Conservation (phyloP, 2,113 vertebrate genomes). For the Agelaius tricolor region DNA sequence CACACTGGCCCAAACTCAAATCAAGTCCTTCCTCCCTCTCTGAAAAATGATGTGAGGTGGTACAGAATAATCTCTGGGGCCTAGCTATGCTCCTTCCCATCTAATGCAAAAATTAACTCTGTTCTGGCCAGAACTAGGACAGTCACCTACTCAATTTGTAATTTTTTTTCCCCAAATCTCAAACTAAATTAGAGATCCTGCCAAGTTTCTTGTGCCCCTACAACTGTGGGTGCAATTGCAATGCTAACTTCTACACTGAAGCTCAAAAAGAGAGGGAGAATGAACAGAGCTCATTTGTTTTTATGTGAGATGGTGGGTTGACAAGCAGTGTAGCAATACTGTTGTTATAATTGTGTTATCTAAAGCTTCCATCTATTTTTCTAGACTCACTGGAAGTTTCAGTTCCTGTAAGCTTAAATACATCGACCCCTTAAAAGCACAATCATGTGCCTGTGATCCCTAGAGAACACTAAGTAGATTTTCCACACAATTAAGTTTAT, state of each 20-base stretch:
- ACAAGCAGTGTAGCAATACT: background rate
- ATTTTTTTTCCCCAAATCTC: background rate
- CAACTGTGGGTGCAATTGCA: background rate
- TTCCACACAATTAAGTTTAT: slow-evolving; percentile 45
- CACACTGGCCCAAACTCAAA: background rate
- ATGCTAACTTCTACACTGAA: background rate
- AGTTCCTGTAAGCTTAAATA: slow-evolving; percentile 35
- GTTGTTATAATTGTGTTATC: background rate
- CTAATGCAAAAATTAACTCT: background rate
- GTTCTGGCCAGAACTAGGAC: background rate
- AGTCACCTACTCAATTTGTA: background rate
- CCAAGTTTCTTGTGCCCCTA: background rate
- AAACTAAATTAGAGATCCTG: background rate
- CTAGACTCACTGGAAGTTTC: background rate
- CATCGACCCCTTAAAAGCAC: slow-evolving; percentile 29
- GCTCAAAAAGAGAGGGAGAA: background rate
- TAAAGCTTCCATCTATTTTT: slow-evolving; percentile 55
- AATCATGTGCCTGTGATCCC: slow-evolving; percentile 4
- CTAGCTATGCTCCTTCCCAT: background rate
- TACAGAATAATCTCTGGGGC: background rate
- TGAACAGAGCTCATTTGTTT: background rate
- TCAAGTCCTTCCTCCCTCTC: background rate
- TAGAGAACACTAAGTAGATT: slow-evolving; percentile 27
- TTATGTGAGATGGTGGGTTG: background rate
- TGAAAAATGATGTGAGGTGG: background rate